A percentile compares a stretch with the other conserved stretches of the same genome.
phyloP scores from a whole-genome alignment of 2,888 invertebrate genomes.

The Meta bourneti region DNA sequence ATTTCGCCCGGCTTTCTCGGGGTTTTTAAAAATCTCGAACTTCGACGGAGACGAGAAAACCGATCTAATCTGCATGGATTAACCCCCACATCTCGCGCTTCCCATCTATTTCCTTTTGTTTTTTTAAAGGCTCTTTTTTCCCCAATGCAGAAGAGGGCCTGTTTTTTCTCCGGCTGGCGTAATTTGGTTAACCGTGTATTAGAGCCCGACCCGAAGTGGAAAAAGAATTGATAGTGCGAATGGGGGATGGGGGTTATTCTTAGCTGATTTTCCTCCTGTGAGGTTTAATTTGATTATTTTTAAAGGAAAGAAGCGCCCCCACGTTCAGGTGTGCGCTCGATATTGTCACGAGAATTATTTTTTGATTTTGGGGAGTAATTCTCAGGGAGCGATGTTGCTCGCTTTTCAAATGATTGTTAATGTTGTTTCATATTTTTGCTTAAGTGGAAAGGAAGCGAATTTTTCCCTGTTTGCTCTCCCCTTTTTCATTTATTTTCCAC shows the following conservation, averaged over 20 bases:
- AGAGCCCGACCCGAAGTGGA: constrained; percentile 23
- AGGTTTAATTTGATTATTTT: constrained; percentile 66
- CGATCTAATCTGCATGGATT: constrained; percentile 75
- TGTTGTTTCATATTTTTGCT: constrained; percentile 34
- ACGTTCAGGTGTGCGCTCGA: not conserved
- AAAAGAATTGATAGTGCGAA: constrained; percentile 52
- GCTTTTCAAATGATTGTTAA: constrained; percentile 46
- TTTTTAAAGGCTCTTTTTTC: constrained; percentile 18
- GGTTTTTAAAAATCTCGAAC: constrained; percentile 65
- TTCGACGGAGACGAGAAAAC: constrained; percentile 36
- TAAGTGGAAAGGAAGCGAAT: constrained; percentile 13
- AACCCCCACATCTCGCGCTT: not conserved
- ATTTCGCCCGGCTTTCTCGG: constrained; percentile 56
- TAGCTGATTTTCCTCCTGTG: constrained; percentile 39
- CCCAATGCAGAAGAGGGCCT: constrained; percentile 34
- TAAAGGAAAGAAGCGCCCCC: not conserved
- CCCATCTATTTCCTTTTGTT: not conserved
- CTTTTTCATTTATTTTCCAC: constrained; percentile 8
- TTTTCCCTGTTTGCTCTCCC: not conserved
- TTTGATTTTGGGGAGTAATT: constrained; percentile 23
- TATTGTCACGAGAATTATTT: constrained; percentile 51
- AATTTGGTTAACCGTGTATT: constrained; percentile 71
- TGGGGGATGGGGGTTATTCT: constrained; percentile 45
- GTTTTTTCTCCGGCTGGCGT: constrained; percentile 67
- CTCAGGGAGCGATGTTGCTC: constrained; percentile 29